Conservation (phyloP, 2,797 vertebrate species). For the Scolopax bukidnonensis region DNA sequence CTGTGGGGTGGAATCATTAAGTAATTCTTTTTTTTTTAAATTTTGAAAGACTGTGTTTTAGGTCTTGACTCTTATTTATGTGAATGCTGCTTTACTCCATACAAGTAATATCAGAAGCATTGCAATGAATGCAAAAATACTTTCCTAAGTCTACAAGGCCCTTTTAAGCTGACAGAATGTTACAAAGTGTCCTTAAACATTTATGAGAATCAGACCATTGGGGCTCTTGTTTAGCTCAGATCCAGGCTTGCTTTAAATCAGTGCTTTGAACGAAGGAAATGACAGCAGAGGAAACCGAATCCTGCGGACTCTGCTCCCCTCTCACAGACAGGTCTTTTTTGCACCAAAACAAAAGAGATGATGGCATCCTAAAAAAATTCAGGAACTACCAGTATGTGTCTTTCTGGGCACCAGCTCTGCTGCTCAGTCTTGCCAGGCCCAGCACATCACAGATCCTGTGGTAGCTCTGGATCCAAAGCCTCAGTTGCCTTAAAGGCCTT, state of each 20-base stretch:
- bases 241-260: background rate
- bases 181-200: constrained; percentile 27
- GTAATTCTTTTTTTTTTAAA: constrained; percentile 23
- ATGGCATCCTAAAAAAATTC: background rate
- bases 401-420: background rate
- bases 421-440: background rate
- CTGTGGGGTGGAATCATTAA: background rate
- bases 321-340: background rate
- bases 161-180: constrained; percentile 24
- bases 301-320: background rate
- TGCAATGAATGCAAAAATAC: constrained; percentile 4
- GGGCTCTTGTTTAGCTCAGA: background rate
- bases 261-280: background rate
- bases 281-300: background rate
- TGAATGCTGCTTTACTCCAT: background rate
- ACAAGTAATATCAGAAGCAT: background rate
- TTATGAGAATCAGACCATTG: constrained; percentile 35
- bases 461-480: background rate
- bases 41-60: constrained; percentile 7
- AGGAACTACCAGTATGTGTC: background rate
- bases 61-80: constrained; percentile 58
- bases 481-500: background rate
- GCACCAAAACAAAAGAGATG: background rate
- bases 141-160: constrained; percentile 10
- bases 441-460: background rate